These are phyloP conservation scores for Melanotaenia duboulayi DNA, from an alignment of 2,113 vertebrate genomes.

Conservation along the genomic window DNA sequence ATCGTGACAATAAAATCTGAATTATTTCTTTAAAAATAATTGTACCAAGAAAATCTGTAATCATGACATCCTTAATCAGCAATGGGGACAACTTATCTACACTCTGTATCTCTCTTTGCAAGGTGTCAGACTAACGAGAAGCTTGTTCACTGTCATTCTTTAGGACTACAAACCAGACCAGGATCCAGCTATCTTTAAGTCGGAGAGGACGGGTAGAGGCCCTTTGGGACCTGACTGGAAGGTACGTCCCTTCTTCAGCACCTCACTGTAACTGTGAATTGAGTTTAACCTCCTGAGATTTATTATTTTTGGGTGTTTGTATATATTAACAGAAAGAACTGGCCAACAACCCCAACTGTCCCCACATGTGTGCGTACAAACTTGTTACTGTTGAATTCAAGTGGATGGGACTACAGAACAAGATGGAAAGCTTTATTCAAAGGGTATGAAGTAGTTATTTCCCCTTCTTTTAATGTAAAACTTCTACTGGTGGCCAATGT, in stretches of 20 bases:
- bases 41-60: too few species aligned
- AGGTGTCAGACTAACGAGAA: too few species aligned
- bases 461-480: background rate
- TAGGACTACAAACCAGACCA: constrained; percentile 96
- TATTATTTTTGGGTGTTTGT: background rate
- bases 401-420: constrained; percentile 89
- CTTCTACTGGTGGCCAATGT: background rate
- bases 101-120: background rate
- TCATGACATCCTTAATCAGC: too few species aligned
- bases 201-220: constrained; percentile 91
- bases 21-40: too few species aligned
- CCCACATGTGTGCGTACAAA: constrained; percentile 98
- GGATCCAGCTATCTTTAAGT: constrained; percentile 92
- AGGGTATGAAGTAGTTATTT: constrained; percentile 81
- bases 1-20: too few species aligned
- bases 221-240: constrained; percentile 91
- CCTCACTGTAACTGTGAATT: background rate
- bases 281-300: background rate
- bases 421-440: constrained; percentile 91
- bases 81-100: background rate
- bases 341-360: constrained; percentile 85
- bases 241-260: constrained; percentile 70
- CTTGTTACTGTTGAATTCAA: constrained; percentile 94
- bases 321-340: constrained; percentile 86
- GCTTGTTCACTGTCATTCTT: background rate